Evolutionary conservation across 2,113 vertebrate genomes (phyloP), one percentile per base, ranked within the genome.

Genomic region (Irena cyanogastra): DNA sequence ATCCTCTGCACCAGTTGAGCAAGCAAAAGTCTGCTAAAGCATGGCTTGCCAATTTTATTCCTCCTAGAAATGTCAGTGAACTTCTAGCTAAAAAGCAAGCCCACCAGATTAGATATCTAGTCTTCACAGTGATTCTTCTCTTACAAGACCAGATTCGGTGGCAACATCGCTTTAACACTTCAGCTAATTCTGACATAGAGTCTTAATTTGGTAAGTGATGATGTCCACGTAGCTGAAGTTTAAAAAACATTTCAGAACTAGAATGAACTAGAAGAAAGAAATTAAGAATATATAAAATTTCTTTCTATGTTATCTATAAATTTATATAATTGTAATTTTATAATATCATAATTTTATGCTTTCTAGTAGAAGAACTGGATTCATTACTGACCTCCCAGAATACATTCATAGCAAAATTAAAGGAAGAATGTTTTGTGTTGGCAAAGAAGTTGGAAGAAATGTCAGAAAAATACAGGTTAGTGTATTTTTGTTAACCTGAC

Each of bases 331-430:
- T 78, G 9, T 79, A 49, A 64, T 47, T 89, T 68, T 68, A 37
- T 66, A 64, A 10, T 56, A 75, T 82, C 68, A 23, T 52, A 41
- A 88, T 92, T 91, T 71, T 94, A 44, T 97, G 87, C 21, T 88
- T 98, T 98, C 84, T 98, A 99, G 99, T 98, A 86, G 98, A 92
- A 83, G 99, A 99, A 93, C 90, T 98, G 92, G 98, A 98, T 53
- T 97, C 70, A 39, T 96, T 99, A 90, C 96, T 99, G 97, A 98
- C 97, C 78, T 98, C 99, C 96, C 99, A 99, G 97, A 99, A 99
- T 94, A 96, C 97, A 83, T 97, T 99, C 83, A 98, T 99, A 95
- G 95, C 96, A 96, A 99, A 98, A 97, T 95, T 99, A 95, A 99
- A 98, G 95, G 98, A 99, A 72, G 98, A 99, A 91, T 99, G 98